phyloP scores from a whole-genome alignment of 2,888 invertebrate genomes.

The Mantis religiosa region DNA sequence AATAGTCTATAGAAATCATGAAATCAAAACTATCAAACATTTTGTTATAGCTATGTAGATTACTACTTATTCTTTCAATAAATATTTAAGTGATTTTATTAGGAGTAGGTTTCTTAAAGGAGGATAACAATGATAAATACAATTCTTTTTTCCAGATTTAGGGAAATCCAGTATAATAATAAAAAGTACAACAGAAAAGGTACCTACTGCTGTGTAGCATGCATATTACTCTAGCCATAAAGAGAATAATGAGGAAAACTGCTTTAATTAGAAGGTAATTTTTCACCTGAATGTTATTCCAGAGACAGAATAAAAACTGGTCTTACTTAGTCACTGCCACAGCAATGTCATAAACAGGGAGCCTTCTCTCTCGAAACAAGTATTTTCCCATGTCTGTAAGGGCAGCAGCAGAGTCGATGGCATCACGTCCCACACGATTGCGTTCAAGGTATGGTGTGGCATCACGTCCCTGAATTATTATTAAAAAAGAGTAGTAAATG shows the following conservation, averaged over 20 bases:
- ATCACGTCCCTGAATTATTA: conserved; percentile 12
- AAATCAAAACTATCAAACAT: too few species aligned
- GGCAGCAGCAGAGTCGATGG: conserved; percentile 91
- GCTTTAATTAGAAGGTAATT: neutral
- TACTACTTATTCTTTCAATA: too few species aligned
- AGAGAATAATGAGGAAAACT: neutral
- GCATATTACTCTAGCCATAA: neutral
- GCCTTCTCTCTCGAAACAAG: conserved; percentile 86
- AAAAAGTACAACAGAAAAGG: neutral
- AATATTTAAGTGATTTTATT: too few species aligned
- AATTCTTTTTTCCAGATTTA: too few species aligned
- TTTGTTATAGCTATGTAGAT: too few species aligned
- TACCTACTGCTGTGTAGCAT: neutral
- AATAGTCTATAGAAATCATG: too few species aligned
- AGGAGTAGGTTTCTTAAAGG: too few species aligned
- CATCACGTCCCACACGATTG: conserved; percentile 88
- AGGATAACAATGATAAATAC: too few species aligned
- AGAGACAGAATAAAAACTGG: neutral
- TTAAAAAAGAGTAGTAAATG: neutral
- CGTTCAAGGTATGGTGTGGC: conserved; percentile 87
- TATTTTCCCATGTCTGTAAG: conserved; percentile 96
- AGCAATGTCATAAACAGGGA: conserved; percentile 93
- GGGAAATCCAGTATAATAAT: neutral
- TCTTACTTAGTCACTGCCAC: conserved; percentile 94
- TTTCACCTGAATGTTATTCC: conserved; percentile 20